Evolutionary conservation across 1,140 invertebrate genomes (phyloP).

Genomic region (Saccostrea glomerata): DNA sequence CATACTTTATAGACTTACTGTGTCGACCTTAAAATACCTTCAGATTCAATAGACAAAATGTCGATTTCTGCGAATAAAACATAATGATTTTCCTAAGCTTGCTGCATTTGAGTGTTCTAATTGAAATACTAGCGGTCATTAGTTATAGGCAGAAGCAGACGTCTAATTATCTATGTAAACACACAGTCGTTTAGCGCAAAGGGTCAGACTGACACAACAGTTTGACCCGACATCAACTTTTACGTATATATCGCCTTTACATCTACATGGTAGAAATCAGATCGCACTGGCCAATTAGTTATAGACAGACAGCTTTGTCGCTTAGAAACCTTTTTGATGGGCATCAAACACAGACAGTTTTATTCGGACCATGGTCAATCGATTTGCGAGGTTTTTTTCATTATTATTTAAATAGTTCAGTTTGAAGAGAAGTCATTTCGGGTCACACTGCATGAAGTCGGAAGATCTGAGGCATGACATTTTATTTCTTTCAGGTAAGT

Average conservation of each 20-base stretch:
- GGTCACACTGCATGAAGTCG: slow-evolving; percentile 2
- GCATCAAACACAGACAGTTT: neutral
- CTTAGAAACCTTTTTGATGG: neutral
- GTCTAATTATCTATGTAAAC: slow-evolving; percentile 28
- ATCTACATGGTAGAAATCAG: slow-evolving; percentile 30
- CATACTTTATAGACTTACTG: slow-evolving; percentile 5
- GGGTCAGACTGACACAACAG: slow-evolving; percentile 24
- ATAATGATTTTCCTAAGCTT: neutral
- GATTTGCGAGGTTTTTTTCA: neutral
- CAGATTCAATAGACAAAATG: neutral
- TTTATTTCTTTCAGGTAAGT: neutral
- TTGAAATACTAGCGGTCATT: neutral
- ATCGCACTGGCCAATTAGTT: slow-evolving; percentile 21
- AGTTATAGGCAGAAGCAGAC: neutral
- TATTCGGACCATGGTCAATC: slow-evolving; percentile 15
- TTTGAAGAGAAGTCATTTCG: slow-evolving; percentile 12
- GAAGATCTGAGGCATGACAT: neutral
- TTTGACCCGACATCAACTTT: slow-evolving; percentile 26
- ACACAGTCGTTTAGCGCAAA: neutral
- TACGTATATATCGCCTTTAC: slow-evolving; percentile 27
- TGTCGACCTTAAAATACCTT: neutral
- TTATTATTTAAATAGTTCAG: neutral
- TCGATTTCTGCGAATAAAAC: neutral
- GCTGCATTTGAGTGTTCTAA: neutral
- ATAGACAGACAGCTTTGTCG: neutral